Conservation (phyloP, 2,888 invertebrate species). For the Dorcus parallelipipedus region DNA sequence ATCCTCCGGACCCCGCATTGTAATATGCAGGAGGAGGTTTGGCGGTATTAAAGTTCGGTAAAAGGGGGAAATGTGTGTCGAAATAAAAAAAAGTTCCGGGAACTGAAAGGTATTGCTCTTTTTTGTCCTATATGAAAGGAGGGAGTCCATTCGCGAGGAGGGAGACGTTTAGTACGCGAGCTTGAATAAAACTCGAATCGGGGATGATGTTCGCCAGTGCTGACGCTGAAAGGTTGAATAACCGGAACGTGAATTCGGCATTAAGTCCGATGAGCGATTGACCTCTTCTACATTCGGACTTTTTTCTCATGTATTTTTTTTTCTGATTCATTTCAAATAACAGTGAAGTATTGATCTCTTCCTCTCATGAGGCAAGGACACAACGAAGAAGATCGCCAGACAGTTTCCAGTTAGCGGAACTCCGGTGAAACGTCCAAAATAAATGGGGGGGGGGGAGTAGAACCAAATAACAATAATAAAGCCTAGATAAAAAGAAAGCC, state of each 20-base stretch:
- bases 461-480: no score
- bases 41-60: conserved; percentile 9
- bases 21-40: conserved; percentile 9
- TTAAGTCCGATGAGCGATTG: conserved; percentile 23
- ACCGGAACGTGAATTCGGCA: conserved; percentile 18
- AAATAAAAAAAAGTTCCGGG: background rate
- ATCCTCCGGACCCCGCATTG: conserved; percentile 15
- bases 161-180: conserved; percentile 1
- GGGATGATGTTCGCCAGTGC: conserved; percentile 22
- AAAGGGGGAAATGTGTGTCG: conserved; percentile 1
- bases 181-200: conserved; percentile 19
- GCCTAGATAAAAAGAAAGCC: no score
- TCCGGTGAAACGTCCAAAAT: no score
- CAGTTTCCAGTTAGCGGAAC: no score
- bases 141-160: conserved; percentile 9
- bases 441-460: no score
- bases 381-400: no score
- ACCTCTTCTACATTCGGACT: conserved; percentile 11
- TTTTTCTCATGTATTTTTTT: background rate
- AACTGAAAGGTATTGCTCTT: conserved; percentile 24
- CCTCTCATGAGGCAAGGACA: no score
- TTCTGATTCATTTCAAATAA: no score
- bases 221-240: conserved; percentile 24
- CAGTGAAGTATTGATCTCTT: no score
- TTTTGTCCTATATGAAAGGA: conserved; percentile 22